phyloP scores from a whole-genome alignment of 2,888 invertebrate species.

The Neoaliturus tenellus region DNA sequence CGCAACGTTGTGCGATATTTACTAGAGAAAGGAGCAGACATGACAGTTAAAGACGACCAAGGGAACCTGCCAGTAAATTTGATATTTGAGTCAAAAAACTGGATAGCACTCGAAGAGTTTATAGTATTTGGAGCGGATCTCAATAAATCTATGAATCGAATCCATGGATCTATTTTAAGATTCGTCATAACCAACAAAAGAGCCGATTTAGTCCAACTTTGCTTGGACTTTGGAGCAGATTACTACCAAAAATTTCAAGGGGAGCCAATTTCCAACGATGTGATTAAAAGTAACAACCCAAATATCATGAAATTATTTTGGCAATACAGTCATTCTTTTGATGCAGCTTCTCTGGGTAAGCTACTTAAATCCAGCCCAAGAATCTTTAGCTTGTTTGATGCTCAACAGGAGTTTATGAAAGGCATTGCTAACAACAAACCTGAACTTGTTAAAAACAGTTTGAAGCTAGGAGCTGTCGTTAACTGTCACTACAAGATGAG shows the following conservation, averaged over 20 bases:
- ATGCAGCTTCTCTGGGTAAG: background rate
- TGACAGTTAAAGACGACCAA: background rate
- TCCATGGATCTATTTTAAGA: background rate
- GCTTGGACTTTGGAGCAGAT: slow-evolving; percentile 11
- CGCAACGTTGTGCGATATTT: background rate
- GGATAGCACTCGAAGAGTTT: background rate
- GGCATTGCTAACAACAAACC: background rate
- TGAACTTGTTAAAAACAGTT: background rate
- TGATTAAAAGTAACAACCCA: background rate
- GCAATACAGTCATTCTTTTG: background rate
- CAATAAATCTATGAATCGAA: background rate
- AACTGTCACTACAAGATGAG: background rate
- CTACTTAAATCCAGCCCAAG: background rate
- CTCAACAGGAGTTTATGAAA: background rate
- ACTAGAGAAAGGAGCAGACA: slow-evolving; percentile 19
- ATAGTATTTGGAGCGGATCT: background rate
- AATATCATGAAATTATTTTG: background rate
- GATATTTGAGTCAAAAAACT: background rate
- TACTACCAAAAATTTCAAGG: slow-evolving; percentile 4
- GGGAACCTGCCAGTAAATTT: background rate
- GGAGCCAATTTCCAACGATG: background rate
- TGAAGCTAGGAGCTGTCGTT: background rate
- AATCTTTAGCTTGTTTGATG: background rate
- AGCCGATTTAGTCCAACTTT: background rate
- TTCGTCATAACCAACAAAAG: background rate